These are phyloP conservation scores for Lampropteryx suffumata DNA, from an alignment of 2,888 invertebrate genomes.

Conservation along the genomic window DNA sequence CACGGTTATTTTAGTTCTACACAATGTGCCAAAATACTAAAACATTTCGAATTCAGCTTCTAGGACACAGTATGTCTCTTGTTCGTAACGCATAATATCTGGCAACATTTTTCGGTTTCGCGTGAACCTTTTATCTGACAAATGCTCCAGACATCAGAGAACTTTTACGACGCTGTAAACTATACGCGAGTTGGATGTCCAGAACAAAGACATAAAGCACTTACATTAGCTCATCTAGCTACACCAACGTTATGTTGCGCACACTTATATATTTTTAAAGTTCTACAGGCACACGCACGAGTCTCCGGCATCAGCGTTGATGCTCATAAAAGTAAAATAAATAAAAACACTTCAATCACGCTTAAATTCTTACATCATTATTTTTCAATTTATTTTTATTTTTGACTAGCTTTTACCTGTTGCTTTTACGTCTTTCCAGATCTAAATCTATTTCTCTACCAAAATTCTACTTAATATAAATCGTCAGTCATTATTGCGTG, in stretches of 20 bases:
- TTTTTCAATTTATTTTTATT: too few species aligned
- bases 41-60: constrained; percentile 23
- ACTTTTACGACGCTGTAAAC: constrained; percentile 35
- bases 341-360: too few species aligned
- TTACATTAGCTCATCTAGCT: neutral
- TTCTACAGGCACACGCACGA: neutral
- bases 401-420: too few species aligned
- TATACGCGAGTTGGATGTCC: constrained; percentile 15
- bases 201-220: constrained; percentile 36
- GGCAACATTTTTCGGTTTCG: constrained; percentile 28
- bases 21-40: constrained; percentile 35
- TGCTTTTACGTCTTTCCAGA: too few species aligned
- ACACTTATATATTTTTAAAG: too few species aligned
- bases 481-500: too few species aligned
- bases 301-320: too few species aligned
- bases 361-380: too few species aligned
- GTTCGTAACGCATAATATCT: constrained; percentile 4
- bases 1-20: constrained; percentile 31
- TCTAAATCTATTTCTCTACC: too few species aligned
- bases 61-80: constrained; percentile 18
- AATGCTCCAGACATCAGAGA: constrained; percentile 30
- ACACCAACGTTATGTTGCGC: neutral
- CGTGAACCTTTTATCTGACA: constrained; percentile 32
- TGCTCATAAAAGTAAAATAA: too few species aligned
- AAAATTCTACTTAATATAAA: too few species aligned